phyloP scores from a whole-genome alignment of 1,140 invertebrate species.

The Vanessa tameamea region DNA sequence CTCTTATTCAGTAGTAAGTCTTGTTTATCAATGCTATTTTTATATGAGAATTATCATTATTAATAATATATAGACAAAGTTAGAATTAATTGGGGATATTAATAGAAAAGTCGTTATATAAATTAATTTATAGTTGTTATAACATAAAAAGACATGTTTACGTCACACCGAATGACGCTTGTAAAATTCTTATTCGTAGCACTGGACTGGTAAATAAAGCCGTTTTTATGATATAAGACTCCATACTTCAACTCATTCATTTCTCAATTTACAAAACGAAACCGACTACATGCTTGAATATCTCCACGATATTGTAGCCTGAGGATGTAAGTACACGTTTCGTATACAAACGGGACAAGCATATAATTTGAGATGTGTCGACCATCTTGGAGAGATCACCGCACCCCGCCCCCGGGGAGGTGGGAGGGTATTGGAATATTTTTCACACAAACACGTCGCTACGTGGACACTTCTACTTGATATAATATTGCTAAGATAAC shows the following conservation, averaged over 20 bases:
- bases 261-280: conserved; percentile 3
- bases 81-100: no score
- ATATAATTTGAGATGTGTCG: conserved; percentile 55
- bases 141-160: no score
- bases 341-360: conserved; percentile 36
- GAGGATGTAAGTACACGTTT: conserved; percentile 15
- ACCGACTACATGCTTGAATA: not conserved
- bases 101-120: no score
- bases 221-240: not conserved
- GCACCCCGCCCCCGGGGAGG: conserved; percentile 29
- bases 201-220: not conserved
- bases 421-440: conserved; percentile 72
- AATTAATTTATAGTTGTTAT: no score
- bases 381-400: conserved; percentile 46
- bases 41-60: no score
- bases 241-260: not conserved
- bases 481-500: conserved; percentile 68
- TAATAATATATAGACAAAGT: no score
- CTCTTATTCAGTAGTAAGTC: no score
- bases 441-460: conserved; percentile 78
- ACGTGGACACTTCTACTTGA: conserved; percentile 75
- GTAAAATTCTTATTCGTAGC: no score
- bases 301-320: conserved; percentile 5
- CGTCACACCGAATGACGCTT: no score
- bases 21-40: no score